Evolutionary conservation across 2,113 vertebrate genomes (phyloP).

Genomic region (Coregonus clupeaformis): DNA sequence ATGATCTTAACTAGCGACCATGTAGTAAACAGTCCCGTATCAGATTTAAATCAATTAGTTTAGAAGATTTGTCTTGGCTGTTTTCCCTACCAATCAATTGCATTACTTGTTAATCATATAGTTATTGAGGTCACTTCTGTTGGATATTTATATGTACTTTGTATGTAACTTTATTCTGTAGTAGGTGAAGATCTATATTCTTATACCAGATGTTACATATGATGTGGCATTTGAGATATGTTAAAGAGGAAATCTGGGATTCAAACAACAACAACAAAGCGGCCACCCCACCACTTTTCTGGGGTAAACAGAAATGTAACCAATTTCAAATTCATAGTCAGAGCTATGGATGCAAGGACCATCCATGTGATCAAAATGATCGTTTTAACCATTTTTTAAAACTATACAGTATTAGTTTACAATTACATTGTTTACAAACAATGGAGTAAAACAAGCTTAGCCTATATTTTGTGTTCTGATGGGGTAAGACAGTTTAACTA

Average conservation of each 20-base stretch:
- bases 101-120: background rate
- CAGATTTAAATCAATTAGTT: slow-evolving; percentile 35
- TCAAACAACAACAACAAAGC: background rate
- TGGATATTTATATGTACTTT: too few relatives aligned
- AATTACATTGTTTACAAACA: background rate
- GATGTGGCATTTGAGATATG: too few relatives aligned
- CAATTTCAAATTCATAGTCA: background rate
- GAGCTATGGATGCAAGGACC: background rate
- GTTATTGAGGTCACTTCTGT: background rate
- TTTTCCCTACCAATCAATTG: background rate
- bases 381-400: too few relatives aligned
- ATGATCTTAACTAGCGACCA: slow-evolving; percentile 12
- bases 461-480: background rate
- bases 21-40: slow-evolving; percentile 44
- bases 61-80: slow-evolving; percentile 22
- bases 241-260: background rate
- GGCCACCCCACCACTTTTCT: background rate
- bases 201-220: too few relatives aligned
- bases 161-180: too few relatives aligned
- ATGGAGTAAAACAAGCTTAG: background rate
- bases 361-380: background rate
- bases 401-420: too few relatives aligned
- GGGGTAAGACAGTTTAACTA: background rate
- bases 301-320: background rate
- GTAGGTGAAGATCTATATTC: too few relatives aligned